A percentile compares a stretch with the other conserved stretches of the same genome.
Evolutionary conservation across 2,888 invertebrate genomes (phyloP).

Genomic region (Chrysomela aeneicollis): DNA sequence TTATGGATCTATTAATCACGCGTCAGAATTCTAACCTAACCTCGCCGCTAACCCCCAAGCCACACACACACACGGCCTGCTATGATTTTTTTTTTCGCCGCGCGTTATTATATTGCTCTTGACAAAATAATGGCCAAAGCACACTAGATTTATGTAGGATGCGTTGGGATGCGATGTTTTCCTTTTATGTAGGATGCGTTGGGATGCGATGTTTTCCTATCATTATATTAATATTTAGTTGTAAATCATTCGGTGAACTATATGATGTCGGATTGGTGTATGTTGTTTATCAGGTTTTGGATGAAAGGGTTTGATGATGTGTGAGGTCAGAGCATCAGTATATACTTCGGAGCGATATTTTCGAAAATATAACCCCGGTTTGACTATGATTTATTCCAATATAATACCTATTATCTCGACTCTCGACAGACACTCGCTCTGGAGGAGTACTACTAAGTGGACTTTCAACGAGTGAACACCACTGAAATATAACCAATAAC

Average conservation of each 20-base stretch:
- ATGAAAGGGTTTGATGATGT: background rate
- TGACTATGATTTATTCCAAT: no score
- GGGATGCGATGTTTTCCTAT: conserved; percentile 36
- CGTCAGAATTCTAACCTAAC: conserved; percentile 51
- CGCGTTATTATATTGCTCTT: conserved; percentile 47
- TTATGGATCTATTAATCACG: conserved; percentile 58
- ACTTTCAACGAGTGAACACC: no score
- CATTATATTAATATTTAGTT: conserved; percentile 36
- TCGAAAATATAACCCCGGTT: no score
- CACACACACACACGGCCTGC: conserved; percentile 41
- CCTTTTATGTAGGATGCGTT: conserved; percentile 36
- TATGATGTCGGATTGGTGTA: conserved; percentile 5
- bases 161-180: conserved; percentile 34
- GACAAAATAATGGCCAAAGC: conserved; percentile 56
- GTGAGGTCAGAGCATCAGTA: background rate
- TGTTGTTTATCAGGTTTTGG: conserved; percentile 8
- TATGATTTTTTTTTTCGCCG: conserved; percentile 36
- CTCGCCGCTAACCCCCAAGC: conserved; percentile 1
- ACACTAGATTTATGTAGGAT: conserved; percentile 46
- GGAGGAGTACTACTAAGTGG: no score
- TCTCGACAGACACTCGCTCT: no score
- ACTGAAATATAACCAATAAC: no score
- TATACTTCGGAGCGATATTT: no score
- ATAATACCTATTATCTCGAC: no score
- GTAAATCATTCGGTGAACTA: conserved; percentile 37